Evolutionary conservation across 2,113 vertebrate species (phyloP).

Genomic region (Macaca fascicularis): T2T-MFA8v1.1 NC_088385.1:90026501-90027000

Average conservation of each 20-base stretch:
- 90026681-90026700: not conserved
- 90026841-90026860: not conserved
- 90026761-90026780: not conserved
- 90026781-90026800: not conserved
- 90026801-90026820: not conserved
- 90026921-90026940: not conserved
- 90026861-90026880: not conserved
- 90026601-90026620: not conserved
- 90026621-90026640: not conserved
- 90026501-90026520: not conserved
- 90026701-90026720: not conserved
- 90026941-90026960: not conserved
- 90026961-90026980: not conserved
- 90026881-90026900: not conserved
- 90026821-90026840: not conserved
- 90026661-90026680: not conserved
- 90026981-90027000: not conserved
- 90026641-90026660: not conserved
- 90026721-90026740: not conserved
- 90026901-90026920: not conserved
- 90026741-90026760: not conserved
- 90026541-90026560: not conserved
- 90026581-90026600: not conserved
- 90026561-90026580: not conserved
- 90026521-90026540: not conserved